Evolutionary conservation across 92 coral and sea anemone genomes (phyloP).

Genomic region (Ricordea florida): DNA sequence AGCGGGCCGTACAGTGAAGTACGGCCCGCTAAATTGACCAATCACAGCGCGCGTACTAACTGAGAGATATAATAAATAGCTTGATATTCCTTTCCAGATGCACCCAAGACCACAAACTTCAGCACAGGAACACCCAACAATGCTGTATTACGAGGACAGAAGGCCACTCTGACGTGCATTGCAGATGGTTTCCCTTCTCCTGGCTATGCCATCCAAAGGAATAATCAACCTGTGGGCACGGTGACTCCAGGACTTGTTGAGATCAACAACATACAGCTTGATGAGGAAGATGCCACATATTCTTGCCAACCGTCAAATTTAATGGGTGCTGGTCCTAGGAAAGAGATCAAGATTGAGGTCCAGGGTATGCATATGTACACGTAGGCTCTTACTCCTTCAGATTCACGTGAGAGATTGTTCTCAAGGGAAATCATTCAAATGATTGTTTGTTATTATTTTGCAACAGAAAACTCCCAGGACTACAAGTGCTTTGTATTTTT

Average conservation of each 20-base stretch:
- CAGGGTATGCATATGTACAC: slow-evolving; percentile 56
- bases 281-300: slow-evolving; percentile 31
- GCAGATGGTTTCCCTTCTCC: slow-evolving; percentile 82
- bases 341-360: slow-evolving; percentile 6
- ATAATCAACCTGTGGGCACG: neutral
- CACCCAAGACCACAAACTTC: slow-evolving; percentile 45
- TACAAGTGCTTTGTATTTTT: too few species aligned
- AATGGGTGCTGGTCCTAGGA: slow-evolving; percentile 57
- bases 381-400: too few species aligned
- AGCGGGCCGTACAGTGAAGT: too few species aligned
- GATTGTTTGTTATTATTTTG: too few species aligned
- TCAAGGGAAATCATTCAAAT: too few species aligned
- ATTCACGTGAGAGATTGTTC: too few species aligned
- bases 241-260: neutral
- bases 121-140: slow-evolving; percentile 61
- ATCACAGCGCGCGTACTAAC: too few species aligned
- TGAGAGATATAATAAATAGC: too few species aligned
- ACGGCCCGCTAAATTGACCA: too few species aligned
- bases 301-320: slow-evolving; percentile 50
- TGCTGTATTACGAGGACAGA: slow-evolving; percentile 22
- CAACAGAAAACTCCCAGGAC: too few species aligned
- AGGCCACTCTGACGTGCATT: slow-evolving; percentile 58
- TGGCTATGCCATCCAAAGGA: slow-evolving; percentile 33
- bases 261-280: slow-evolving; percentile 15
- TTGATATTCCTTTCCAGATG: slow-evolving; percentile 30